Base-by-base conservation (phyloP, 2,113 vertebrate species). In the Numida meleagris region DNA sequence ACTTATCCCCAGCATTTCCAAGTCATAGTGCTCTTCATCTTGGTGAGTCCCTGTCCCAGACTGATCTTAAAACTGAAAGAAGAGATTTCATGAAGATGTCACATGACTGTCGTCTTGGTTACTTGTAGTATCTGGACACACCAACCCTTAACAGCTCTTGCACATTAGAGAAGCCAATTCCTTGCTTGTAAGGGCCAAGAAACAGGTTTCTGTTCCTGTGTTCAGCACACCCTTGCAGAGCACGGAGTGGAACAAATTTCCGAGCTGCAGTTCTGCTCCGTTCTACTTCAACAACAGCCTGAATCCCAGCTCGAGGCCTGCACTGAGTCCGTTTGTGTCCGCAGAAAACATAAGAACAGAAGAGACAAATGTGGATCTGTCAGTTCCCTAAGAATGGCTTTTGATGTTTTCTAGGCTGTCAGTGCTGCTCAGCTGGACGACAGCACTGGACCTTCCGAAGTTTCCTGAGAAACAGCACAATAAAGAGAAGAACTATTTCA, bases 61-160 rank as follows among this genome's bases (percentile, higher is more conserved):
- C 18, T 61, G 58, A 89, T 16, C 70, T 91, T 68, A 94, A 82
- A 90, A 89, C 51, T 78, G 51, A 81, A 88, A 84, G 86, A 88
- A 81, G 36, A 77, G 14, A 45, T 31, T 86, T 73, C 38, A 62
- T 18, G 10, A 88, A 55, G 33, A 50, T 18, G 21, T 50, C 65
- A 55, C n/a, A n/a, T n/a, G n/a, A n/a, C n/a, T n/a, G n/a, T n/a
- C n/a, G n/a, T n/a, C n/a, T n/a, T n/a, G n/a, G n/a, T n/a, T n/a
- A n/a, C n/a, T n/a, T n/a, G n/a, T n/a, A n/a, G n/a, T n/a, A n/a
- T 25, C 36, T 65, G 36, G 66, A 80, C 3, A 29, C 24, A 63
- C 8, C 23, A 58, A 31, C 27, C 55, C 48, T 31, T 43, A 62
- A 50, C 25, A 73, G 45, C 42, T 77, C 29, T 88, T 67, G 61